These are phyloP conservation scores for Pionites leucogaster DNA, from an alignment of 2,113 vertebrate genomes.

Conservation along the genomic window DNA sequence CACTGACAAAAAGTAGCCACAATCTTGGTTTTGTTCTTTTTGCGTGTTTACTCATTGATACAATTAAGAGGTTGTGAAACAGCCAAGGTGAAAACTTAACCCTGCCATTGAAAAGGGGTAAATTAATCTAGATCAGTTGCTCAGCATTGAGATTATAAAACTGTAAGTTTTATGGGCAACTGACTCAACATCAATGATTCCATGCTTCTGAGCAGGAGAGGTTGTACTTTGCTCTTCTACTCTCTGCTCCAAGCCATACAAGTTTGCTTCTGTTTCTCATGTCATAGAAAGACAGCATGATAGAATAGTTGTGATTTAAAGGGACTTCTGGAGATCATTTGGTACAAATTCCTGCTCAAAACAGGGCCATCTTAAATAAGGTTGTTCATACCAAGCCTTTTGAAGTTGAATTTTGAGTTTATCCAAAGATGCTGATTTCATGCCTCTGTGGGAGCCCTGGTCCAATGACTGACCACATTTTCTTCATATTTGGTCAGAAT, in stretches of 20 bases:
- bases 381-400: not conserved
- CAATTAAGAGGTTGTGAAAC: not conserved
- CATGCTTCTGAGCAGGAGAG: not conserved
- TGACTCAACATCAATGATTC: not conserved
- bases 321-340: not conserved
- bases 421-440: not conserved
- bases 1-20: not conserved
- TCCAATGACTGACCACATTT: not conserved
- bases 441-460: not conserved
- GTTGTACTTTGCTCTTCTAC: not conserved
- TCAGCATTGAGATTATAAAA: not conserved
- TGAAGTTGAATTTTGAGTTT: not conserved
- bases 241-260: not conserved
- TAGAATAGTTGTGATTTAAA: not conserved
- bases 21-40: not conserved
- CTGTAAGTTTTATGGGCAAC: accelerated
- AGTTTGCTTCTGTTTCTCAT: not conserved
- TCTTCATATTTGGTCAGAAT: not conserved
- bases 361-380: not conserved
- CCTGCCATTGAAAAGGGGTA: not conserved
- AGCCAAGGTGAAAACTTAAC: not conserved
- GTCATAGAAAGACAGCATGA: not conserved
- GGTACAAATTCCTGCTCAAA: not conserved
- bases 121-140: not conserved
- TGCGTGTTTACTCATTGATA: not conserved